Evolutionary conservation across 2,113 vertebrate species (phyloP).

Genomic region (Eonycteris spelaea): DNA sequence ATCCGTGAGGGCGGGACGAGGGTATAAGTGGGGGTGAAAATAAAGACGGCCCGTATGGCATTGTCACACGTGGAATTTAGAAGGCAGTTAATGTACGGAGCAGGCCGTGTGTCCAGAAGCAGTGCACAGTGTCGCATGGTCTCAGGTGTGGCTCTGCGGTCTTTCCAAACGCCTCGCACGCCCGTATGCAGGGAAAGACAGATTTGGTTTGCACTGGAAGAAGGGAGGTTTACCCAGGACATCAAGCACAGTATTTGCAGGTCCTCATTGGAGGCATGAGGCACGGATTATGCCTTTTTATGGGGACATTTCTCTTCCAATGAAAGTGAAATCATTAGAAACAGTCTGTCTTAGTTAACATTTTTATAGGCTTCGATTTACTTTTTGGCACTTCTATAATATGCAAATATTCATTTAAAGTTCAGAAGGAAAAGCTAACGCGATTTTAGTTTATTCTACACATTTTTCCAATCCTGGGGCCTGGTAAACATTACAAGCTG

Average conservation of each 20-base stretch:
- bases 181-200: conserved; percentile 65
- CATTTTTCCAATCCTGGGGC: conserved; percentile 50
- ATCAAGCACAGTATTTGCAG: conserved; percentile 58
- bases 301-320: conserved; percentile 82
- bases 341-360: conserved; percentile 82
- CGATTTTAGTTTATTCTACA: conserved; percentile 55
- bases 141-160: conserved; percentile 32
- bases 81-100: conserved; percentile 11
- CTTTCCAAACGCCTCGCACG: conserved; percentile 52
- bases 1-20: conserved; percentile 26
- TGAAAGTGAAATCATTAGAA: conserved; percentile 83
- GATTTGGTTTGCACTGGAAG: conserved; percentile 74
- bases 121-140: neutral
- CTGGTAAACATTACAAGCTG: neutral
- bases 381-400: conserved; percentile 78
- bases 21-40: neutral
- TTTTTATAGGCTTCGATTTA: conserved; percentile 81
- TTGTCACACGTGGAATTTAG: conserved; percentile 46
- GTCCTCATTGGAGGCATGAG: conserved; percentile 64
- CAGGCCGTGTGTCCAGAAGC: conserved; percentile 32
- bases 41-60: conserved; percentile 40
- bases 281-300: conserved; percentile 83
- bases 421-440: conserved; percentile 60
- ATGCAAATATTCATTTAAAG: conserved; percentile 54
- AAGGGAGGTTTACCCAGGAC: conserved; percentile 77